A percentile compares a stretch with the other conserved stretches of the same genome.
phyloP scores from a whole-genome alignment of 2,888 invertebrate genomes.

The Luffia ferchaultella region DNA sequence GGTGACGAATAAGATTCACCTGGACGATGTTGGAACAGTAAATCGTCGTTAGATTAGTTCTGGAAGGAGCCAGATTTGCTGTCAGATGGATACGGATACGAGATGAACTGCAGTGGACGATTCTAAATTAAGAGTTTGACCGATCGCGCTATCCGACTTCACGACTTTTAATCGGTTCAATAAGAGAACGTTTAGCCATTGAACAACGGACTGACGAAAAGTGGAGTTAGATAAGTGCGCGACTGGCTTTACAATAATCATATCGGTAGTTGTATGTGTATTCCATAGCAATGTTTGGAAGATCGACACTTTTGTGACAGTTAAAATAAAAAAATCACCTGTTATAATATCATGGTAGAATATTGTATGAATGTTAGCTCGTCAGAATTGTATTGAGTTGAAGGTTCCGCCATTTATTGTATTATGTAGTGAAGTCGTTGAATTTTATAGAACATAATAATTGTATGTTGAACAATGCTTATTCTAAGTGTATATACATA shows the following conservation, averaged over 20 bases:
- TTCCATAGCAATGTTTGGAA: conserved; percentile 43
- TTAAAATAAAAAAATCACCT: conserved; percentile 52
- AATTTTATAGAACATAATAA: conserved; percentile 39
- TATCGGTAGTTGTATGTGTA: conserved; percentile 45
- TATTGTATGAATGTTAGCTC: conserved; percentile 58
- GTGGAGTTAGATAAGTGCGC: too few relatives aligned
- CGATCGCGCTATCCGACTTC: too few relatives aligned
- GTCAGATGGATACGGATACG: too few relatives aligned
- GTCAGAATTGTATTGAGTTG: conserved; percentile 50
- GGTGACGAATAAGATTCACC: conserved; percentile 28
- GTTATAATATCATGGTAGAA: conserved; percentile 60
- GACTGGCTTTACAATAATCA: conserved; percentile 52
- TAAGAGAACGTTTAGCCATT: too few relatives aligned
- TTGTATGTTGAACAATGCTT: conserved; percentile 1
- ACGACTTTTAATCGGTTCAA: too few relatives aligned
- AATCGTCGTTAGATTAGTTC: background rate
- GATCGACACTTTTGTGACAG: conserved; percentile 44
- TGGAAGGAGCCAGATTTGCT: background rate
- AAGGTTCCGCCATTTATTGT: conserved; percentile 44
- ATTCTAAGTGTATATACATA: background rate
- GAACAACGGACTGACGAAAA: too few relatives aligned
- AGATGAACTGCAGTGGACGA: too few relatives aligned
- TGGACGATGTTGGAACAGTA: background rate
- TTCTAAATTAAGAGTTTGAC: too few relatives aligned
- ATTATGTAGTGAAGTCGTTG: conserved; percentile 44